These are phyloP conservation scores for Lepilemur septentrionalis DNA, from an alignment of 2,797 vertebrate species.

Conservation along the genomic window DNA sequence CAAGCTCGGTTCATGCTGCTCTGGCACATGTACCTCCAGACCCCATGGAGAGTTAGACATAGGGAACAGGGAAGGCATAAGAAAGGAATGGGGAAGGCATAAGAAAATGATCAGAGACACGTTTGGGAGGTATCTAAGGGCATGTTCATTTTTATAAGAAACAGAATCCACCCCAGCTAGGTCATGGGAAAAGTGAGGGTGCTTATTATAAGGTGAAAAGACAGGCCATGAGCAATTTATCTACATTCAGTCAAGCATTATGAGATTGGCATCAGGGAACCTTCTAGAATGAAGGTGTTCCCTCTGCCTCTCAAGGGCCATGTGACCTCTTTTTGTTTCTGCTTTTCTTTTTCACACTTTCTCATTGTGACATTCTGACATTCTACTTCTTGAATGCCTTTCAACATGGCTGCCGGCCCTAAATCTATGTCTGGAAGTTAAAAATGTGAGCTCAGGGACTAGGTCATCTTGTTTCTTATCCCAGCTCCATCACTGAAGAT, in stretches of 20 bases:
- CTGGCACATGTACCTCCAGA: background rate
- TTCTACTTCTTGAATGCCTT: background rate
- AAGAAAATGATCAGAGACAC: background rate
- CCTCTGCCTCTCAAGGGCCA: background rate
- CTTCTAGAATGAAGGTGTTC: background rate
- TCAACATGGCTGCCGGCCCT: background rate
- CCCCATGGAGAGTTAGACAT: background rate
- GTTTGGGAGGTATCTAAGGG: background rate
- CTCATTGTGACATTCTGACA: background rate
- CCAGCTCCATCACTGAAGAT: background rate
- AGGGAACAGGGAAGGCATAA: background rate
- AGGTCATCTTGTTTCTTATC: background rate
- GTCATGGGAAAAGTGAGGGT: background rate
- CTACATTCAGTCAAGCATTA: background rate
- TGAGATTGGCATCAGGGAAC: background rate
- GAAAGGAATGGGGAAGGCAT: background rate
- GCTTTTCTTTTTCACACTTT: background rate
- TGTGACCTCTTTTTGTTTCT: background rate
- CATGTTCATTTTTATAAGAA: background rate
- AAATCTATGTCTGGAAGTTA: background rate
- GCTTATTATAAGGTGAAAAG: background rate
- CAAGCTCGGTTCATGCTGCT: background rate
- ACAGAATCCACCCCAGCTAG: background rate
- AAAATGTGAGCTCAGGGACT: background rate
- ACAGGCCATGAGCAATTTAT: background rate